Evolutionary conservation across 2,888 invertebrate species (phyloP).

Genomic region (Horisme vitalbata): DNA sequence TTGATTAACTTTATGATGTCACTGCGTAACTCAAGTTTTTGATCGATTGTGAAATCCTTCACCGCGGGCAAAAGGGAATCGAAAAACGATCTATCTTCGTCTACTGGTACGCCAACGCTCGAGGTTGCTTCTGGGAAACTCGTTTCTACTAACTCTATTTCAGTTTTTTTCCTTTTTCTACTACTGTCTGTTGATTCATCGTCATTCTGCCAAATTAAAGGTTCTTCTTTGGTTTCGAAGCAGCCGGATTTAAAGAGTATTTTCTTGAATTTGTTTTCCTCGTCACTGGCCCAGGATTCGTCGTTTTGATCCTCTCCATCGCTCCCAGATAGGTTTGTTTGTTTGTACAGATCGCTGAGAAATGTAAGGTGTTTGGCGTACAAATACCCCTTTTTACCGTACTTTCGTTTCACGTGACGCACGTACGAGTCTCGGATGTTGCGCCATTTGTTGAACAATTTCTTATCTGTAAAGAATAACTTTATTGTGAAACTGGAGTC

Average conservation of each 20-base stretch:
- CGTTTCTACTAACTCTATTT: slow-evolving; percentile 58
- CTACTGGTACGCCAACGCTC: slow-evolving; percentile 42
- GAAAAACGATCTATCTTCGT: slow-evolving; percentile 69
- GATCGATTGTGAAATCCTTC: slow-evolving; percentile 61
- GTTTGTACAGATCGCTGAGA: slow-evolving; percentile 52
- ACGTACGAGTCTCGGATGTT: slow-evolving; percentile 71
- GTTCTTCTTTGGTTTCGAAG: slow-evolving; percentile 39
- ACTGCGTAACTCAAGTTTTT: slow-evolving; percentile 64
- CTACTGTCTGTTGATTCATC: slow-evolving; percentile 47
- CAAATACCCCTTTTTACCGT: slow-evolving; percentile 52
- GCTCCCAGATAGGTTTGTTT: slow-evolving; percentile 45
- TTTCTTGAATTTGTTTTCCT: slow-evolving; percentile 43
- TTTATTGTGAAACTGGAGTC: too few species aligned
- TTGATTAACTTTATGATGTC: slow-evolving; percentile 60
- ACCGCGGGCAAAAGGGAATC: slow-evolving; percentile 66
- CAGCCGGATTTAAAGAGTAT: slow-evolving; percentile 34
- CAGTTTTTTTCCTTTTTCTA: slow-evolving; percentile 37
- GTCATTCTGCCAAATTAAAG: slow-evolving; percentile 45
- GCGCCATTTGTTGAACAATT: slow-evolving; percentile 68
- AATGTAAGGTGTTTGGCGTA: slow-evolving; percentile 63
- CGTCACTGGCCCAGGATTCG: slow-evolving; percentile 43
- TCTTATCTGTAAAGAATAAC: slow-evolving; percentile 57
- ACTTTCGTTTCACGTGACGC: slow-evolving; percentile 48
- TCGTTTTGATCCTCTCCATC: slow-evolving; percentile 47
- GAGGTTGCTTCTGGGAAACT: slow-evolving; percentile 44